phyloP scores from a whole-genome alignment of 2,888 invertebrate species.

The Eudemis profundana region DNA sequence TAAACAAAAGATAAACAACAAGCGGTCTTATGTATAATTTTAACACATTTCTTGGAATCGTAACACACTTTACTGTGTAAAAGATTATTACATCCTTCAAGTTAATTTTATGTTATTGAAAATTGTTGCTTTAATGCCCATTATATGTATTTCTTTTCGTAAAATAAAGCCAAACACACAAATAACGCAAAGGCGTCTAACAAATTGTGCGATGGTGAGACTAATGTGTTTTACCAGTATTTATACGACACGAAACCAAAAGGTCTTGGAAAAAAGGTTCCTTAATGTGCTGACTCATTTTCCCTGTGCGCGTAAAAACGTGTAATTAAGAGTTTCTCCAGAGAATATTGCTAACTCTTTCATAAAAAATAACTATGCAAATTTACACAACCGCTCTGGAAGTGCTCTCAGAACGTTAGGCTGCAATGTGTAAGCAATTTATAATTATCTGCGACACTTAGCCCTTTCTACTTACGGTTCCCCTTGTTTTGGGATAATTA shows the following conservation, averaged over 20 bases:
- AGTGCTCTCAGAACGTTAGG: neutral
- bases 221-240: constrained; percentile 39
- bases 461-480: too few relatives aligned
- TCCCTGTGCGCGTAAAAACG: constrained; percentile 57
- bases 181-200: constrained; percentile 26
- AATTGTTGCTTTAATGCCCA: too few relatives aligned
- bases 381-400: constrained; percentile 4
- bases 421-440: neutral
- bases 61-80: too few relatives aligned
- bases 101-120: too few relatives aligned
- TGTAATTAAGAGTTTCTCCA: constrained; percentile 59
- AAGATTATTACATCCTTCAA: too few relatives aligned
- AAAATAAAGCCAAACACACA: constrained; percentile 25
- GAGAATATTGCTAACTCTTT: constrained; percentile 42
- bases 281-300: constrained; percentile 59
- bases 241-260: constrained; percentile 31
- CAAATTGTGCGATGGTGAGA: constrained; percentile 35
- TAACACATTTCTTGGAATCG: too few relatives aligned
- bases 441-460: too few relatives aligned
- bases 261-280: constrained; percentile 51
- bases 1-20: too few relatives aligned
- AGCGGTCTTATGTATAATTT: too few relatives aligned
- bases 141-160: neutral
- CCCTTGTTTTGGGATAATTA: too few relatives aligned
- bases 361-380: constrained; percentile 7